Conservation (phyloP, 2,113 vertebrate species). For the Microcebus murinus region DNA sequence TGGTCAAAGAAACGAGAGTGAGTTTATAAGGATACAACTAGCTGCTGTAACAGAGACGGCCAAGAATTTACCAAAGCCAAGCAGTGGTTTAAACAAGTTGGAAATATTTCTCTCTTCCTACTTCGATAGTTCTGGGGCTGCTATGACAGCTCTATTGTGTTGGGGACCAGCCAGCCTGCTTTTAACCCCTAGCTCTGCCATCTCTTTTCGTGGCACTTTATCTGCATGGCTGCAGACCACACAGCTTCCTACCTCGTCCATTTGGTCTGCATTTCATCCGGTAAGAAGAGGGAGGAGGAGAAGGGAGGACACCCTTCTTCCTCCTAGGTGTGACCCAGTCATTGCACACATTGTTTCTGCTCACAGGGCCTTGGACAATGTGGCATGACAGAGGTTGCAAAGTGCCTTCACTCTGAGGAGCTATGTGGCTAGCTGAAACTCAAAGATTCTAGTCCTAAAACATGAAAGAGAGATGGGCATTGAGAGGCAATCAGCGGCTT, state of each 20-base stretch:
- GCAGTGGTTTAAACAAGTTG: neutral
- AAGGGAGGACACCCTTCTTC: neutral
- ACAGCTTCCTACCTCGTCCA: fast-evolving
- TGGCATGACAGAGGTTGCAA: neutral
- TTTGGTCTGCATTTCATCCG: neutral
- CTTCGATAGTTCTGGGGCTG: neutral
- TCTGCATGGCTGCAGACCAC: too few relatives aligned
- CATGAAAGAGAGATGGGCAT: neutral
- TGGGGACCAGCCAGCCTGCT: neutral
- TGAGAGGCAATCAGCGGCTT: neutral
- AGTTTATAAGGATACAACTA: neutral
- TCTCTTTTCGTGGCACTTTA: neutral
- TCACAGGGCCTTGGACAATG: neutral
- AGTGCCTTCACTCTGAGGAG: neutral
- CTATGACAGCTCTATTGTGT: neutral
- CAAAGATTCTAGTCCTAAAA: neutral
- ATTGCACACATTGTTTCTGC: neutral
- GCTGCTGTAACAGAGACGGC: neutral
- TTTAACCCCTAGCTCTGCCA: neutral
- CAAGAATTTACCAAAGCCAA: neutral
- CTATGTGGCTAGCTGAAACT: neutral
- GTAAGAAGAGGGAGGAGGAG: neutral
- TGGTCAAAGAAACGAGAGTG: neutral
- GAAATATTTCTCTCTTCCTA: neutral
- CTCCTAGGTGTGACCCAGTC: neutral